phyloP scores from a whole-genome alignment of 2,888 invertebrate species.

The Seladonia tumulorum region DNA sequence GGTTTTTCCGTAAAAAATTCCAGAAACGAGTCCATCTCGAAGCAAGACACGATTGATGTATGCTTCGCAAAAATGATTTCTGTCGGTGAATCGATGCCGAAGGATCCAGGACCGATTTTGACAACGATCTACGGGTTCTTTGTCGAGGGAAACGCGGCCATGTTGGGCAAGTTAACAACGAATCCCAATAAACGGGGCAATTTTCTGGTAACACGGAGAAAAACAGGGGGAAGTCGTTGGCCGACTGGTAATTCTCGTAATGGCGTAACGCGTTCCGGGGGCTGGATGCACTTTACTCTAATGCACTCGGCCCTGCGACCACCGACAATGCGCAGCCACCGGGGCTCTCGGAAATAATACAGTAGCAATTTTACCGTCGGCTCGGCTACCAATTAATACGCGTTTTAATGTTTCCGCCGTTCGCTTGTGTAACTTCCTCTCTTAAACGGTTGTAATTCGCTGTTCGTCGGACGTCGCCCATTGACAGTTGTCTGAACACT shows the following conservation, averaged over 20 bases:
- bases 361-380: constrained; percentile 20
- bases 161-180: constrained; percentile 53
- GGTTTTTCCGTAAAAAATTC: neutral
- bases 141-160: neutral
- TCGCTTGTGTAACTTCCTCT: constrained; percentile 8
- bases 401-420: neutral
- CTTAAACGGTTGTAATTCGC: constrained; percentile 2
- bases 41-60: no score
- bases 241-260: constrained; percentile 74
- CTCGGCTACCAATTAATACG: constrained; percentile 22
- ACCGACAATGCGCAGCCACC: constrained; percentile 31
- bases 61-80: no score
- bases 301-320: constrained; percentile 65
- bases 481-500: neutral
- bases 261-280: constrained; percentile 67
- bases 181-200: constrained; percentile 70
- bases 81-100: no score
- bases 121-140: neutral
- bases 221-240: constrained; percentile 53
- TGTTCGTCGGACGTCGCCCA: neutral
- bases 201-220: constrained; percentile 66
- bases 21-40: neutral
- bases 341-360: constrained; percentile 63
- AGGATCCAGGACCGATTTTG: neutral
- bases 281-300: constrained; percentile 74